Conservation (phyloP, 2,797 vertebrate genomes). For the Pipistrellus kuhlii region DNA sequence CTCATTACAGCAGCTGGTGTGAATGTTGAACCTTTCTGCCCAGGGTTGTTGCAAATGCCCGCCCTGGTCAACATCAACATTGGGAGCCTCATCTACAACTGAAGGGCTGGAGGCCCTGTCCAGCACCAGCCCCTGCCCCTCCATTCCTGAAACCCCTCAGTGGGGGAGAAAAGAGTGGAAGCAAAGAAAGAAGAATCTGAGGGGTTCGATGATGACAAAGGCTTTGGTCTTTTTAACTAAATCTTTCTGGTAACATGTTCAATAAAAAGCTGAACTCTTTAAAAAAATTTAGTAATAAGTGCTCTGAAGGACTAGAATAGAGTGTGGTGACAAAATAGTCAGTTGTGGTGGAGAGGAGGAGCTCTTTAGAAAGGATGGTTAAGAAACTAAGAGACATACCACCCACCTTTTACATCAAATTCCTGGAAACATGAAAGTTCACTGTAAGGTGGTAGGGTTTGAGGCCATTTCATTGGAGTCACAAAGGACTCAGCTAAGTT, state of each 20-base stretch:
- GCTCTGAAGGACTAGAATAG: background rate
- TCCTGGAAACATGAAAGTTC: background rate
- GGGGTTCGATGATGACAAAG: background rate
- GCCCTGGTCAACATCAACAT: constrained; percentile 92
- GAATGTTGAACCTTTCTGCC: background rate
- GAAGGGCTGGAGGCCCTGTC: constrained; percentile 90
- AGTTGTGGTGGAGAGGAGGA: background rate
- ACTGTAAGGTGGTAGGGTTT: background rate
- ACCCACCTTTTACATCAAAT: background rate
- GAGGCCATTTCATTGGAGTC: background rate
- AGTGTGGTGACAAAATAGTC: background rate
- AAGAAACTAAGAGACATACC: background rate
- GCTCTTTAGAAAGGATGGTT: background rate
- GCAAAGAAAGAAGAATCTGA: background rate
- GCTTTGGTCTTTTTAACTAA: background rate
- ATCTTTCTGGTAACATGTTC: background rate
- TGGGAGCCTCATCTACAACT: constrained; percentile 93
- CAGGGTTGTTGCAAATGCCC: constrained; percentile 86
- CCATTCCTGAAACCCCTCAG: constrained; percentile 76
- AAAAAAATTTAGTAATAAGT: background rate
- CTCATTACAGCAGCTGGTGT: background rate
- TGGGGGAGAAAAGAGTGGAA: constrained; percentile 43
- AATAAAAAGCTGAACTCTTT: background rate
- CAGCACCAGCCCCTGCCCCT: constrained; percentile 67
- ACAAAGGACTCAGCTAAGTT: background rate